These are phyloP conservation scores for Phalacrocorax carbo DNA, from an alignment of 2,113 vertebrate species.

Conservation along the genomic window DNA sequence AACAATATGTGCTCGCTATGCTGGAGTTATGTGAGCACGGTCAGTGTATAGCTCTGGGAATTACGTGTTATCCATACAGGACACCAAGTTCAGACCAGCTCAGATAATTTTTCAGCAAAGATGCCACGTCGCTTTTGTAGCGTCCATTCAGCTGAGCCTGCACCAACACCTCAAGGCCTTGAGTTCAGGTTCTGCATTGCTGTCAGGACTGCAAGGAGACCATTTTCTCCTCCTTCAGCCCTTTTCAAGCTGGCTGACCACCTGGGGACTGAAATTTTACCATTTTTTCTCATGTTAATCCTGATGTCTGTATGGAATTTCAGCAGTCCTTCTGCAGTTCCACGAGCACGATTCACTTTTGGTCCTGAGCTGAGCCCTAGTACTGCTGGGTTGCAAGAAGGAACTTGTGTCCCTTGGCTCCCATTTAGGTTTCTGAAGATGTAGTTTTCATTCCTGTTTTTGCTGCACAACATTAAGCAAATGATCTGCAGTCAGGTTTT, in stretches of 20 bases:
- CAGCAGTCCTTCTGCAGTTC: neutral
- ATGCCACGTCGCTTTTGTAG: neutral
- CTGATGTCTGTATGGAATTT: neutral
- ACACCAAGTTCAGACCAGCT: neutral
- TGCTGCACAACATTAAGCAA: neutral
- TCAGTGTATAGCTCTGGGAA: neutral
- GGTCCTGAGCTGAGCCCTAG: neutral
- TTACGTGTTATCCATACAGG: neutral
- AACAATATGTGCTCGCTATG: fast-evolving
- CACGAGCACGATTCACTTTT: neutral
- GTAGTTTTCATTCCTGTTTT: neutral
- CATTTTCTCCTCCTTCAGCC: neutral
- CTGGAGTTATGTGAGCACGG: neutral
- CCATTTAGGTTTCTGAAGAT: neutral
- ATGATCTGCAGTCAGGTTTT: neutral
- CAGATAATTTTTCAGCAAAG: neutral
- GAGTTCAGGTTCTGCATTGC: neutral
- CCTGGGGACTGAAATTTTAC: neutral
- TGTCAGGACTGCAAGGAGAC: neutral
- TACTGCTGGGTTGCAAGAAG: neutral
- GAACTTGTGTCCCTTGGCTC: neutral
- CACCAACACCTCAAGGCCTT: neutral
- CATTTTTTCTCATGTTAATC: neutral
- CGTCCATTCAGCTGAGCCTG: neutral
- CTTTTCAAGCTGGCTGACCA: neutral